Percentiles rank a stretch among this genome's conserved stretches.
Evolutionary conservation across 2,888 invertebrate genomes (phyloP).

Genomic region (Ennomos erosarius): DNA sequence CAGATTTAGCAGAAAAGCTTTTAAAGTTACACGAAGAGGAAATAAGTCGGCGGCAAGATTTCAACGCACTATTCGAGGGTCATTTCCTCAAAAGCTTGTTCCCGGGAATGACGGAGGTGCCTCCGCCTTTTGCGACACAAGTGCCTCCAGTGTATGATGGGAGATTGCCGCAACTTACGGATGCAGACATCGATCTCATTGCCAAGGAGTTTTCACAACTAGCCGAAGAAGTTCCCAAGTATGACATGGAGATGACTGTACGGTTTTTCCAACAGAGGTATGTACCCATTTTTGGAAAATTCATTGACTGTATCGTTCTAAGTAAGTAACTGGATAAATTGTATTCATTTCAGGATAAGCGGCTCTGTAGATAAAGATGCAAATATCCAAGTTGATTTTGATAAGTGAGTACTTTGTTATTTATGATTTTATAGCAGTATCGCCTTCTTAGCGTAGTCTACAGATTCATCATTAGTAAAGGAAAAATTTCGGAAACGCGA

Average conservation of each 20-base stretch:
- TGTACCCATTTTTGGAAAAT: not conserved
- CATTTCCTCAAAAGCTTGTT: constrained; percentile 95
- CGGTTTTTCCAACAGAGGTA: constrained; percentile 89
- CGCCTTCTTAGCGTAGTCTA: too few relatives aligned
- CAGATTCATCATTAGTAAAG: too few relatives aligned
- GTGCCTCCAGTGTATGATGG: constrained; percentile 91
- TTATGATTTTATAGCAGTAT: too few relatives aligned
- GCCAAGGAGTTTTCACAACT: constrained; percentile 88
- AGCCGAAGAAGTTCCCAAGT: constrained; percentile 86
- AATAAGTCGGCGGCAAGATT: constrained; percentile 90
- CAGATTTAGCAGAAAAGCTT: constrained; percentile 91
- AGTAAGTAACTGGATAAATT: not conserved
- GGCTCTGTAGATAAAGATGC: constrained; percentile 67
- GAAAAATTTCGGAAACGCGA: too few relatives aligned
- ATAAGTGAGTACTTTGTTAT: constrained; percentile 64
- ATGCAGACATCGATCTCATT: constrained; percentile 87
- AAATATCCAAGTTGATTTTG: constrained; percentile 74
- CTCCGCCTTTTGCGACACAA: constrained; percentile 93
- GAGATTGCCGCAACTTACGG: constrained; percentile 87
- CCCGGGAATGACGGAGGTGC: constrained; percentile 95
- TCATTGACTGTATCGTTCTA: not conserved
- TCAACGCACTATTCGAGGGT: constrained; percentile 91
- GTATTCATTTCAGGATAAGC: constrained; percentile 57
- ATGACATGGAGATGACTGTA: constrained; percentile 89
- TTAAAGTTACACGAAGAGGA: constrained; percentile 94